These are phyloP conservation scores for Ornithorhynchus anatinus DNA, from an alignment of 2,113 vertebrate genomes.

Conservation along the genomic window DNA sequence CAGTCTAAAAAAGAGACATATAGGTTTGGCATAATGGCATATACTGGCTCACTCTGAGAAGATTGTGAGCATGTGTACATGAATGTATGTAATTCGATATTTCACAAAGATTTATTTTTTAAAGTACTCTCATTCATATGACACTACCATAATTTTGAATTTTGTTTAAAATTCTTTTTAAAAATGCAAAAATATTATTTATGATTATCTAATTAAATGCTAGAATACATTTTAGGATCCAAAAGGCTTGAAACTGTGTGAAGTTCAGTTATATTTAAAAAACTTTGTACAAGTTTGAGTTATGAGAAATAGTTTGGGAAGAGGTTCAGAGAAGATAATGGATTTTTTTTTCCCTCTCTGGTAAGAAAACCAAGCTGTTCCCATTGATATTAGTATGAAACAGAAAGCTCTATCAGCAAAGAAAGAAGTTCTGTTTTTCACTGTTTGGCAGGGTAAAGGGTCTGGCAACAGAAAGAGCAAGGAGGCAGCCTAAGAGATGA, in stretches of 20 bases:
- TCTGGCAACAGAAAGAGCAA: not conserved
- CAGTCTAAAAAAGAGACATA: too few species aligned
- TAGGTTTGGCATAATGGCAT: too few species aligned
- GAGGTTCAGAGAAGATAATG: constrained; percentile 30
- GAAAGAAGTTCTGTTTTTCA: constrained; percentile 7
- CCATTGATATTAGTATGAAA: constrained; percentile 2
- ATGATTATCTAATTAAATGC: constrained; percentile 75
- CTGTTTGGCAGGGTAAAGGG: not conserved
- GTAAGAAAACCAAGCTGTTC: not conserved
- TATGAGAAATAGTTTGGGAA: constrained; percentile 26
- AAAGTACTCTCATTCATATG: too few species aligned
- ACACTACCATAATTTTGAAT: constrained; percentile 63
- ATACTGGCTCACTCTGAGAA: too few species aligned
- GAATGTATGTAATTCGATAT: too few species aligned
- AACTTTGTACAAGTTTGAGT: constrained; percentile 29
- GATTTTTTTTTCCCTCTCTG: not conserved
- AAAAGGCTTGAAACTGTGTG: constrained; percentile 63
- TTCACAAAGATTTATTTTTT: too few species aligned
- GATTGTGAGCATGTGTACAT: too few species aligned
- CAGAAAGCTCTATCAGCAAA: not conserved
- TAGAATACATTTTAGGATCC: constrained; percentile 65
- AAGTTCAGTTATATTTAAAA: constrained; percentile 65
- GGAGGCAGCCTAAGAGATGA: not conserved
- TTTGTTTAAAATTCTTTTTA: constrained; percentile 71
- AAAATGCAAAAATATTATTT: constrained; percentile 69